phyloP scores from a whole-genome alignment of 2,888 invertebrate species.

The Caenorhabditis doughertyi region DNA sequence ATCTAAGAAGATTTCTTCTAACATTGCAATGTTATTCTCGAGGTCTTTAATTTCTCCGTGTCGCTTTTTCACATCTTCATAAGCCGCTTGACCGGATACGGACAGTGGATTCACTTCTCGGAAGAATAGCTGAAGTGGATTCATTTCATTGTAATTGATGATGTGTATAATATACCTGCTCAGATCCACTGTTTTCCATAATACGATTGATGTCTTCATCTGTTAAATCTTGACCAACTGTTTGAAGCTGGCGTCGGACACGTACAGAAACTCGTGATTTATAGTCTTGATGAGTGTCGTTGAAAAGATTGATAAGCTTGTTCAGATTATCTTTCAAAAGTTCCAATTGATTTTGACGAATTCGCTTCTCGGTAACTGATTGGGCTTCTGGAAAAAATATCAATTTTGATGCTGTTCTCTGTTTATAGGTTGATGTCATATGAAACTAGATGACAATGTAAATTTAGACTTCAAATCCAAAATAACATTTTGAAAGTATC shows the following conservation, averaged over 20 bases:
- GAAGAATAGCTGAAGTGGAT: conserved; percentile 77
- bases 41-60: conserved; percentile 99
- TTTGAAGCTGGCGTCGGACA: conserved; percentile 79
- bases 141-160: not conserved
- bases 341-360: conserved; percentile 79
- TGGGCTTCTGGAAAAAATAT: conserved; percentile 53
- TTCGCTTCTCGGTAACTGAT: conserved; percentile 69
- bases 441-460: not conserved
- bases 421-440: not conserved
- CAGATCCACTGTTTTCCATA: conserved; percentile 69
- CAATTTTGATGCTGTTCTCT: not conserved
- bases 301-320: conserved; percentile 76
- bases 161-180: conserved; percentile 53
- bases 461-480: conserved; percentile 9
- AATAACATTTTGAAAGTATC: conserved; percentile 1
- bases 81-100: conserved; percentile 75
- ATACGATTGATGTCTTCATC: conserved; percentile 77
- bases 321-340: conserved; percentile 74
- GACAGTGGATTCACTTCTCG: conserved; percentile 79
- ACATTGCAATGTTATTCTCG: conserved; percentile 98
- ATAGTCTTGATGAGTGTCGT: conserved; percentile 79
- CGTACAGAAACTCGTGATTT: conserved; percentile 80
- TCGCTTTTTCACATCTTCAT: conserved; percentile 85
- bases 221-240: conserved; percentile 77
- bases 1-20: conserved; percentile 99